Evolutionary conservation across 2,113 vertebrate genomes (phyloP).

Genomic region (Oncorhynchus kisutch): DNA sequence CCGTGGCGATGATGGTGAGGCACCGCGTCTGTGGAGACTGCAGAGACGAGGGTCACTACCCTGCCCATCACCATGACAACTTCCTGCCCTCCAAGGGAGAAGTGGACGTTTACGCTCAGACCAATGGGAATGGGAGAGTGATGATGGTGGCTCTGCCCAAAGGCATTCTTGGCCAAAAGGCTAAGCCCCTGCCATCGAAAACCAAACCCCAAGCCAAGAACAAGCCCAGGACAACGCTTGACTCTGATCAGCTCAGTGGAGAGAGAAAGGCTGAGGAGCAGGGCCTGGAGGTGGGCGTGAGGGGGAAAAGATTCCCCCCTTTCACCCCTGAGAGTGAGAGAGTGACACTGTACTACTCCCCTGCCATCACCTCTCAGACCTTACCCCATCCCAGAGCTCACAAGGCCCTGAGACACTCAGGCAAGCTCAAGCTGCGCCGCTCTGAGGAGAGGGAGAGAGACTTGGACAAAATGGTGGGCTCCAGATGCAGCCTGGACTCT

Average conservation of each 20-base stretch:
- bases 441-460: not conserved
- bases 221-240: constrained; percentile 43
- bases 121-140: constrained; percentile 69
- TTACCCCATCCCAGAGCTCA: constrained; percentile 9
- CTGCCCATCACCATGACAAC: constrained; percentile 24
- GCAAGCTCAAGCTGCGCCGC: not conserved
- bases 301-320: constrained; percentile 37
- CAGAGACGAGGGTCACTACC: constrained; percentile 30
- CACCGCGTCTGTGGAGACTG: constrained; percentile 64
- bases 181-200: constrained; percentile 7
- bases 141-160: constrained; percentile 67
- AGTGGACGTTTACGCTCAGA: constrained; percentile 76
- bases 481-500: not conserved
- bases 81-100: constrained; percentile 62
- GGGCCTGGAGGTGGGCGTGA: constrained; percentile 4
- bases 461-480: not conserved
- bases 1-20: constrained; percentile 79
- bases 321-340: constrained; percentile 43
- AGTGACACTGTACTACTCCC: constrained; percentile 45
- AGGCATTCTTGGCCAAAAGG: constrained; percentile 40
- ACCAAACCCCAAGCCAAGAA: constrained; percentile 19
- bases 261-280: constrained; percentile 3
- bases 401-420: constrained; percentile 7
- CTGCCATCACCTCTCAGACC: constrained; percentile 26
- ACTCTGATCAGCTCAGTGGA: constrained; percentile 35